Percentiles rank a stretch among this genome's conserved stretches.
These are phyloP conservation scores for Lophochroa leadbeateri DNA, from an alignment of 2,113 vertebrate genomes.

Conservation along the genomic window DNA sequence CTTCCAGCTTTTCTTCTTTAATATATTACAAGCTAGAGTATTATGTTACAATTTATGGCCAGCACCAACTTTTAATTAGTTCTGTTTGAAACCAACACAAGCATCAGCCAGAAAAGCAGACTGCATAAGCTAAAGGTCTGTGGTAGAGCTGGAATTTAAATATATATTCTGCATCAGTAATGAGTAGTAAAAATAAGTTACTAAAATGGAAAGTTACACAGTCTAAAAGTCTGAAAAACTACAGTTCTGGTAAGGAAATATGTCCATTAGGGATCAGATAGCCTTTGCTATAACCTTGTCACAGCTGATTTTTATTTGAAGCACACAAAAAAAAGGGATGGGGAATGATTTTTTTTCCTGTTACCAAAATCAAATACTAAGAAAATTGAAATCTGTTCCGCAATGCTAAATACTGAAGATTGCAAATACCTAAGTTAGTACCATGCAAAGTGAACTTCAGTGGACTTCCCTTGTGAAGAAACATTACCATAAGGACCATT, in stretches of 20 bases:
- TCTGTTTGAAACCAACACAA: not conserved
- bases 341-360: not conserved
- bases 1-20: not conserved
- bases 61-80: not conserved
- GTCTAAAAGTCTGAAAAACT: not conserved
- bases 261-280: not conserved
- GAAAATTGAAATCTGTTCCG: not conserved
- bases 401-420: not conserved
- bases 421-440: not conserved
- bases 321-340: too few species aligned
- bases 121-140: not conserved
- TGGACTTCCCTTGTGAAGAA: constrained; percentile 9
- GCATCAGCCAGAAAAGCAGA: not conserved
- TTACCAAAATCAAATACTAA: not conserved
- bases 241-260: not conserved
- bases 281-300: not conserved
- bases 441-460: not conserved
- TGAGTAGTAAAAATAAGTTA: not conserved
- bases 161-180: not conserved
- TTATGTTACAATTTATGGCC: not conserved
- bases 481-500: constrained; percentile 3
- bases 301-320: not conserved
- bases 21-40: not conserved
- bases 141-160: not conserved
- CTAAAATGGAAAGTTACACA: not conserved